Evolutionary conservation across 2,888 invertebrate genomes (phyloP).

Genomic region (Aspidapion aeneum): DNA sequence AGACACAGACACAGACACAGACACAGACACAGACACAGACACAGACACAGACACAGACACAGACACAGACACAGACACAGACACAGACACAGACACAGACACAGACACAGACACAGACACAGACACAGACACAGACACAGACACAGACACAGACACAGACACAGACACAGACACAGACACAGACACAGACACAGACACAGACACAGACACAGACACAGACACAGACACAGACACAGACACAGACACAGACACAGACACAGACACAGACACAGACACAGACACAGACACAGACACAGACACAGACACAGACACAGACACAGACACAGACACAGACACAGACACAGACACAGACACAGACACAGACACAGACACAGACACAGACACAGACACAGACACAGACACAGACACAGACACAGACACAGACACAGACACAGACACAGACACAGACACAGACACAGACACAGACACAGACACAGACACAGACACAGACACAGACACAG

Average conservation of each 20-base stretch:
- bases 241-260: conserved; percentile 9
- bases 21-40: conserved; percentile 8
- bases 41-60: conserved; percentile 9
- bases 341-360: too few relatives aligned
- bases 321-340: conserved; percentile 9
- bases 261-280: conserved; percentile 8
- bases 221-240: conserved; percentile 8
- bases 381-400: too few relatives aligned
- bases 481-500: too few relatives aligned
- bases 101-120: conserved; percentile 8
- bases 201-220: conserved; percentile 9
- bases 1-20: conserved; percentile 8
- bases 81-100: conserved; percentile 10
- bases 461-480: too few relatives aligned
- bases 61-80: conserved; percentile 12
- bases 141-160: conserved; percentile 10
- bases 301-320: conserved; percentile 9
- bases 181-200: conserved; percentile 9
- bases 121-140: conserved; percentile 10
- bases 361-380: too few relatives aligned
- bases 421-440: too few relatives aligned
- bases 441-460: too few relatives aligned
- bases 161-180: conserved; percentile 7
- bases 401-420: too few relatives aligned
- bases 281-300: conserved; percentile 8